Base-by-base conservation (phyloP, 2,797 vertebrate genomes). In the Syndactyla subalaris region DNA sequence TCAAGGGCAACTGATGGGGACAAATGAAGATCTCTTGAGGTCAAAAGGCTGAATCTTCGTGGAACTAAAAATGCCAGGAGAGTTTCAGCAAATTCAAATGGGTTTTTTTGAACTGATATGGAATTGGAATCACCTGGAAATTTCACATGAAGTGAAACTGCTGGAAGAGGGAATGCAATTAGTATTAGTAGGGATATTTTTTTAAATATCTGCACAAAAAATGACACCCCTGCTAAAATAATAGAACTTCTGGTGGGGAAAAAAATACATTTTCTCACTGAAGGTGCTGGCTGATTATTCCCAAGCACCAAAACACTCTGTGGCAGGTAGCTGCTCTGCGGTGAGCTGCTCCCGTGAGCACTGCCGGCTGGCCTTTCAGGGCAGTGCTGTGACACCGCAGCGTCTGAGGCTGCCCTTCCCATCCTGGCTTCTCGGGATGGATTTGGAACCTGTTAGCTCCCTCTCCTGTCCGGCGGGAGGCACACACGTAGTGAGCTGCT, bases 371-470 rank as follows among this genome's bases (percentile, higher is more conserved):
- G 8, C 29, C 55, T 32, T 62, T 2, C 6, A 48, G 21, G 72
- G 27, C 52, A 29, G 0, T 4, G 55, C 85, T 52, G 29, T 4
- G 57, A 24, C 27, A 9, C 39, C 17, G 32, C 18, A 17, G 32
- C 14, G 11, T 24, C 21, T 9, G 46, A 73, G 65, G n/a, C 55
- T 85, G 49, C 13, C 23, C 21, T 61, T 55, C 52, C 23, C 30
- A n/a, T 32, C 17, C 34, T 27, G 19, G 12, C n/a, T 36, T n/a
- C 29, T 66, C 1, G 4, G 13, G 29, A 10, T 67, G 54, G 34
- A 74, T 95, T 92, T 68, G 21, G 39, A 65, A 71, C 76, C 57
- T 58, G 73, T 51, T 30, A 73, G 86, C 92, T 86, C 96, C 92
- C 93, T 91, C 95, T 94, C 39, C 75, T 90, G 94, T 63, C 78